Conservation (phyloP, 2,888 invertebrate species). For the Thalpophila matura region DNA sequence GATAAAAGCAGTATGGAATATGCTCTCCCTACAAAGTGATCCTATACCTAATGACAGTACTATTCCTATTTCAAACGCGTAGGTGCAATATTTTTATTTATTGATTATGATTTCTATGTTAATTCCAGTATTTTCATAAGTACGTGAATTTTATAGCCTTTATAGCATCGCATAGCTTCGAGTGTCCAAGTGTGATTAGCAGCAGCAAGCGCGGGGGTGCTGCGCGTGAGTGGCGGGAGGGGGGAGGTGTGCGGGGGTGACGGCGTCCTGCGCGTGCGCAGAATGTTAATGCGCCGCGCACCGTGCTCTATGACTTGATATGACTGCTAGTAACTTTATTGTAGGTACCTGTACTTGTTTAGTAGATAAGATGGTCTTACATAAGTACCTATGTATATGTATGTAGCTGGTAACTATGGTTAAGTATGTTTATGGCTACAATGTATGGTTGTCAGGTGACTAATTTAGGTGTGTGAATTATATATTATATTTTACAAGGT, state of each 20-base stretch:
- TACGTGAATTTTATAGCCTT: too few relatives aligned
- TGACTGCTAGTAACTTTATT: conserved; percentile 55
- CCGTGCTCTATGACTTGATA: conserved; percentile 66
- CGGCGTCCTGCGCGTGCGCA: conserved; percentile 72
- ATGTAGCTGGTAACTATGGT: background rate
- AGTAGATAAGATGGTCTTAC: background rate
- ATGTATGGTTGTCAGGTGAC: conserved; percentile 3
- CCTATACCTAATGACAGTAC: too few relatives aligned
- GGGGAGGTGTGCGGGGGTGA: conserved; percentile 51
- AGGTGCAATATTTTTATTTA: too few relatives aligned
- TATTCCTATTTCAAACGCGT: too few relatives aligned
- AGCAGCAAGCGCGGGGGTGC: conserved; percentile 17
- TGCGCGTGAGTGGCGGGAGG: conserved; percentile 34
- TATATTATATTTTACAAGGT: too few relatives aligned
- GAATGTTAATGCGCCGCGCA: conserved; percentile 74
- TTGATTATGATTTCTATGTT: too few relatives aligned
- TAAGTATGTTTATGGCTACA: background rate
- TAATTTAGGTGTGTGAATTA: too few relatives aligned
- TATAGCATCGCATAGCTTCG: conserved; percentile 25
- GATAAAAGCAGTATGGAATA: too few relatives aligned
- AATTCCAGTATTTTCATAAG: too few relatives aligned
- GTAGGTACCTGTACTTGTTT: conserved; percentile 13
- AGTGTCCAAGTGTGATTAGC: background rate
- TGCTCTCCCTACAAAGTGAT: too few relatives aligned
- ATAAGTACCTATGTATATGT: background rate